phyloP scores from a whole-genome alignment of 2,888 invertebrate species.

The Aphidius colemani region DNA sequence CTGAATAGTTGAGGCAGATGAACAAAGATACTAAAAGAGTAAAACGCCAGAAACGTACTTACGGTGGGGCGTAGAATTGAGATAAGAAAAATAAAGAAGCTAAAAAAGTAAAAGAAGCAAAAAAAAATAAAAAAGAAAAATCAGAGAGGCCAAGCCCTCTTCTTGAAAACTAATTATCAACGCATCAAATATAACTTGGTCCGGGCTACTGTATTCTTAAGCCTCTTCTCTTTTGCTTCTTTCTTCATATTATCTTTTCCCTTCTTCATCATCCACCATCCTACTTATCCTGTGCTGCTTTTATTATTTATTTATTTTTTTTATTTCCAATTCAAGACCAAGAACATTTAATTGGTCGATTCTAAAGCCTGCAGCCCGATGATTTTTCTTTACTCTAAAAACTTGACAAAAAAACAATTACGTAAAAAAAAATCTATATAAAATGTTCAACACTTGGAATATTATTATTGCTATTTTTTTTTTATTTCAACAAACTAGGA shows the following conservation, averaged over 20 bases:
- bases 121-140: conserved; percentile 27
- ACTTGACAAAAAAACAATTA: not conserved
- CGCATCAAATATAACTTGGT: conserved; percentile 57
- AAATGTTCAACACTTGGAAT: not conserved
- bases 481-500: not conserved
- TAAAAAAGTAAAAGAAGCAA: conserved; percentile 8
- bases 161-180: conserved; percentile 57
- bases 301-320: conserved; percentile 41
- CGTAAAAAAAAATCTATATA: no score
- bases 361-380: conserved; percentile 37
- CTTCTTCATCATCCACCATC: conserved; percentile 8
- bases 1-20: conserved; percentile 7
- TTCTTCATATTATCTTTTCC: conserved; percentile 29
- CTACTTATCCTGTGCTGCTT: conserved; percentile 29
- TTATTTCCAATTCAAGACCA: conserved; percentile 32
- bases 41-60: conserved; percentile 5
- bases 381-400: conserved; percentile 37
- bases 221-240: conserved; percentile 35
- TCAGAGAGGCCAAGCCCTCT: conserved; percentile 33
- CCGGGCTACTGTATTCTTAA: conserved; percentile 54
- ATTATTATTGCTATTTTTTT: not conserved
- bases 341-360: conserved; percentile 51
- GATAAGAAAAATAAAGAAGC: conserved; percentile 22
- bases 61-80: conserved; percentile 18
- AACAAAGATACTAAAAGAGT: conserved; percentile 3